These are phyloP conservation scores for Chiroxiphia lanceolata DNA, from an alignment of 2,797 vertebrate species.

Conservation along the genomic window DNA sequence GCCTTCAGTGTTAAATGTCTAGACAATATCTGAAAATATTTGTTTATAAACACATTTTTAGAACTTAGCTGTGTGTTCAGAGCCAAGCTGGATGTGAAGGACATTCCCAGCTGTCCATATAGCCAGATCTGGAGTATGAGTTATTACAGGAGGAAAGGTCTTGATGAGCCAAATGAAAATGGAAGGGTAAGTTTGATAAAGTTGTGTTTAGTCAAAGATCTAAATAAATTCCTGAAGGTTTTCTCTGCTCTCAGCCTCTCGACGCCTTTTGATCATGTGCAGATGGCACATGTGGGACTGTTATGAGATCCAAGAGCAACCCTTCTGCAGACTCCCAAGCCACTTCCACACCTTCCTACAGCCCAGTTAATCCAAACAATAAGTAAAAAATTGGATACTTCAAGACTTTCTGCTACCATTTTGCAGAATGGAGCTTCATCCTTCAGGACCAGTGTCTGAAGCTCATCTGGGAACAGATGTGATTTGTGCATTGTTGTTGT, in stretches of 20 bases:
- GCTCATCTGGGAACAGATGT: neutral
- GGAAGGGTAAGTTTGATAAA: constrained; percentile 55
- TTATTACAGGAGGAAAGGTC: constrained; percentile 55
- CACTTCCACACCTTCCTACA: neutral
- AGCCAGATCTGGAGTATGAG: constrained; percentile 25
- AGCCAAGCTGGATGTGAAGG: neutral
- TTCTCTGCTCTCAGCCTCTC: constrained; percentile 36
- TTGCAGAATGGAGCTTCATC: neutral
- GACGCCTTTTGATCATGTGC: constrained; percentile 67
- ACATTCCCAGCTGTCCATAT: neutral
- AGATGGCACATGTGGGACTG: constrained; percentile 58
- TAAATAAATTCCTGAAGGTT: constrained; percentile 61
- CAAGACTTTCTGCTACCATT: constrained; percentile 15
- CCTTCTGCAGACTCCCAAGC: constrained; percentile 17
- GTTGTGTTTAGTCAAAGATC: constrained; percentile 40
- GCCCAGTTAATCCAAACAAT: constrained; percentile 63
- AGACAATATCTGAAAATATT: constrained; percentile 8
- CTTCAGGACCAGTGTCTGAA: neutral
- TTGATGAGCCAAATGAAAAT: constrained; percentile 61
- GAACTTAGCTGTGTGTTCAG: constrained; percentile 13
- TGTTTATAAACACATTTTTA: constrained; percentile 54
- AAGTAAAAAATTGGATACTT: constrained; percentile 47
- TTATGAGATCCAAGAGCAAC: constrained; percentile 45
- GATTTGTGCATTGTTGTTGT: neutral
- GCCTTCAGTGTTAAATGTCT: constrained; percentile 3